Conservation (phyloP, 2,888 invertebrate genomes). For the Leucozona laternaria region DNA sequence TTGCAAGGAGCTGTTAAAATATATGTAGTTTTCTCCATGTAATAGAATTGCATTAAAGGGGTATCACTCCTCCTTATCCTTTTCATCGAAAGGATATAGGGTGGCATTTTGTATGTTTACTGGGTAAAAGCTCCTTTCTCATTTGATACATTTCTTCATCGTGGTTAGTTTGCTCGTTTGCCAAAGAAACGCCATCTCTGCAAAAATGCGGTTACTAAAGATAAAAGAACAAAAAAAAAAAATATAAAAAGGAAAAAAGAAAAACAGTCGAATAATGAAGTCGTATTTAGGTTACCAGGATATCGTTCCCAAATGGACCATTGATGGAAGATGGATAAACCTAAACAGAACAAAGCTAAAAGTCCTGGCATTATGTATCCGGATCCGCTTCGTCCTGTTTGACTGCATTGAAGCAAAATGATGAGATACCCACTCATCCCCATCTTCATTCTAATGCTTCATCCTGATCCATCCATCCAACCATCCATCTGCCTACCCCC, state of each 20-base stretch:
- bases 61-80: conserved; percentile 34
- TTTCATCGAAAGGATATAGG: conserved; percentile 21
- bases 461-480: conserved; percentile 12
- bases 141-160: conserved; percentile 45
- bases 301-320: conserved; percentile 66
- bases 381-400: conserved; percentile 23
- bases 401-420: conserved; percentile 55
- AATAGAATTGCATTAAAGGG: conserved; percentile 53
- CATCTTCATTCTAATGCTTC: conserved; percentile 9
- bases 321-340: conserved; percentile 44
- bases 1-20: conserved; percentile 1
- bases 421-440: conserved; percentile 13
- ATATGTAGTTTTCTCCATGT: conserved; percentile 29
- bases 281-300: conserved; percentile 67
- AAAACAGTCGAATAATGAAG: conserved; percentile 56
- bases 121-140: background rate
- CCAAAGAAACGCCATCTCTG: conserved; percentile 54
- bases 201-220: conserved; percentile 45
- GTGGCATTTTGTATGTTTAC: background rate
- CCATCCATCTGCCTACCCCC: background rate
- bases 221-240: background rate
- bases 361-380: conserved; percentile 44
- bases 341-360: conserved; percentile 61
- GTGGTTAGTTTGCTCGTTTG: conserved; percentile 27
- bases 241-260: conserved; percentile 1